phyloP scores from a whole-genome alignment of 2,797 vertebrate species.

The Enteromius paludinosus region DNA sequence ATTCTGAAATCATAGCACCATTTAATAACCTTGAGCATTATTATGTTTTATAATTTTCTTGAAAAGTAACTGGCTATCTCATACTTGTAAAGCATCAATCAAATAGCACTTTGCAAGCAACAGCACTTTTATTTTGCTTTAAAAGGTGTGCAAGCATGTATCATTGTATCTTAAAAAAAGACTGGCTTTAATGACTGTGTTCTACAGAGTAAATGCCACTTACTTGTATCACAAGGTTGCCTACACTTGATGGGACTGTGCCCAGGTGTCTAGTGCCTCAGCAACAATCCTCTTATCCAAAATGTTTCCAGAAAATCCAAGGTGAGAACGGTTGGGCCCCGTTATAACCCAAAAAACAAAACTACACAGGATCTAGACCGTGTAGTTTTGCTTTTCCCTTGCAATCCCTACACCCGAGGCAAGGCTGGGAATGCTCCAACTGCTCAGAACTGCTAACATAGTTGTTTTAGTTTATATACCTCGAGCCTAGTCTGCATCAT shows the following conservation, averaged over 20 bases:
- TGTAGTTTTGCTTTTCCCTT: slow-evolving; percentile 91
- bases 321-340: slow-evolving; percentile 90
- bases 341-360: slow-evolving; percentile 89
- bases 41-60: slow-evolving; percentile 30
- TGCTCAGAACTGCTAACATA: slow-evolving; percentile 90
- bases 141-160: slow-evolving; percentile 8
- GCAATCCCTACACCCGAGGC: slow-evolving; percentile 99
- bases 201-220: slow-evolving; percentile 73
- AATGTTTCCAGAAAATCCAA: slow-evolving; percentile 85
- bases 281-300: slow-evolving; percentile 83
- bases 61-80: slow-evolving; percentile 33
- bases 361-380: slow-evolving; percentile 80
- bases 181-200: slow-evolving; percentile 28
- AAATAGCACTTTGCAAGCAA: slow-evolving; percentile 28
- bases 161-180: slow-evolving; percentile 17
- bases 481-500: slow-evolving; percentile 76
- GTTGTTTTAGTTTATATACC: slow-evolving; percentile 87
- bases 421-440: slow-evolving; percentile 97
- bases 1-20: slow-evolving; percentile 76
- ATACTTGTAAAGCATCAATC: background rate
- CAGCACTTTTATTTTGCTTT: slow-evolving; percentile 18
- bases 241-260: slow-evolving; percentile 86
- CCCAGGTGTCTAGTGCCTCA: slow-evolving; percentile 80
- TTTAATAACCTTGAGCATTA: slow-evolving; percentile 78
- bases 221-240: slow-evolving; percentile 92